These are phyloP conservation scores for Seladonia tumulorum DNA, from an alignment of 2,888 invertebrate species.

Conservation along the genomic window DNA sequence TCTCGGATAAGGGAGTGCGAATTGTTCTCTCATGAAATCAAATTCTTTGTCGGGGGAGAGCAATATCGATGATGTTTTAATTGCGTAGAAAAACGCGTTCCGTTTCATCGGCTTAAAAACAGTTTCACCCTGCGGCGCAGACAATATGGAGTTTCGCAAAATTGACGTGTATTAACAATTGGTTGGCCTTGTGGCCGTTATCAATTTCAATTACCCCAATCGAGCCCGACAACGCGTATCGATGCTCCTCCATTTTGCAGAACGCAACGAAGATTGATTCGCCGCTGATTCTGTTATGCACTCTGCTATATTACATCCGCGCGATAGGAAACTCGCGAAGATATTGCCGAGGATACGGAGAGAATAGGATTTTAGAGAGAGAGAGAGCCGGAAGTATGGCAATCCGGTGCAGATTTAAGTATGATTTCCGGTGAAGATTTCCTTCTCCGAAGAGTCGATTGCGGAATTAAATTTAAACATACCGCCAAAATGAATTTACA, in stretches of 20 bases:
- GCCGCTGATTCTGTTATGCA: slow-evolving; percentile 40
- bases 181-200: neutral
- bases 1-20: neutral
- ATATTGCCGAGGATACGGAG: slow-evolving; percentile 15
- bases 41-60: neutral
- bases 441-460: neutral
- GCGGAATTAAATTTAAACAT: neutral
- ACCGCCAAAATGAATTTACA: neutral
- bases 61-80: neutral
- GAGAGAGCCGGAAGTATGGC: slow-evolving; percentile 20
- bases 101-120: slow-evolving; percentile 1
- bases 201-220: slow-evolving; percentile 38
- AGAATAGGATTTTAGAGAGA: neutral
- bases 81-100: neutral
- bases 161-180: neutral
- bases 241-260: slow-evolving; percentile 6
- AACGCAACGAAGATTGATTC: slow-evolving; percentile 30
- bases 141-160: neutral
- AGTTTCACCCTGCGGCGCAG: neutral
- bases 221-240: slow-evolving; percentile 11
- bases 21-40: neutral
- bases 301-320: neutral
- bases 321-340: slow-evolving; percentile 42
- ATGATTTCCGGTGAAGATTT: slow-evolving; percentile 16
- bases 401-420: too few species aligned